A percentile compares a stretch with the other conserved stretches of the same genome.
These are phyloP conservation scores for Pelodiscus sinensis DNA, from an alignment of 2,113 vertebrate genomes.

Conservation along the genomic window DNA sequence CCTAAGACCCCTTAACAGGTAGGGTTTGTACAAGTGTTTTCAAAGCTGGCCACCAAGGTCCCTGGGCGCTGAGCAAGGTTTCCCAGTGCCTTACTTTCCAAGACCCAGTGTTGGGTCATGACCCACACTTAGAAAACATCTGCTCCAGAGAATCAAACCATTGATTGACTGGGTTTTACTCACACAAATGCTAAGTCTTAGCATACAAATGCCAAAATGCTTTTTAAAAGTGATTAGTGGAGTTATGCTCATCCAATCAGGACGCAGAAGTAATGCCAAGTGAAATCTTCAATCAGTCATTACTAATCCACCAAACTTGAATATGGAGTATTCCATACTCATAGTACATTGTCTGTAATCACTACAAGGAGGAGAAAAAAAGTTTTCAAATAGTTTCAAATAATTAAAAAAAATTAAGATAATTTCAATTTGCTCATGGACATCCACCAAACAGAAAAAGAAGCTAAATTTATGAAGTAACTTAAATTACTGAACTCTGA, in stretches of 20 bases:
- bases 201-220: neutral
- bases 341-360: neutral
- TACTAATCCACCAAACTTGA: neutral
- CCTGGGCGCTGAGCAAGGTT: no score
- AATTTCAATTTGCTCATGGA: neutral
- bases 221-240: neutral
- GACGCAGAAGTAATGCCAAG: neutral
- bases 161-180: neutral
- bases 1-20: neutral
- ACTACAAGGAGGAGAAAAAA: neutral
- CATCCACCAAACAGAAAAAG: neutral
- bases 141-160: no score
- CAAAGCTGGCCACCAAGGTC: no score
- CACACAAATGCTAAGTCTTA: neutral
- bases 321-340: neutral
- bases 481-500: neutral
- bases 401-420: neutral
- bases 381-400: neutral
- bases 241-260: neutral
- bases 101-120: no score
- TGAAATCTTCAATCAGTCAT: neutral
- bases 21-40: no score
- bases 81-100: no score
- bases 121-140: no score
- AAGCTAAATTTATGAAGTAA: neutral